Evolutionary conservation across 2,797 vertebrate species (phyloP), one percentile per base, ranked within the genome.

Genomic region (Falco berigora): DNA sequence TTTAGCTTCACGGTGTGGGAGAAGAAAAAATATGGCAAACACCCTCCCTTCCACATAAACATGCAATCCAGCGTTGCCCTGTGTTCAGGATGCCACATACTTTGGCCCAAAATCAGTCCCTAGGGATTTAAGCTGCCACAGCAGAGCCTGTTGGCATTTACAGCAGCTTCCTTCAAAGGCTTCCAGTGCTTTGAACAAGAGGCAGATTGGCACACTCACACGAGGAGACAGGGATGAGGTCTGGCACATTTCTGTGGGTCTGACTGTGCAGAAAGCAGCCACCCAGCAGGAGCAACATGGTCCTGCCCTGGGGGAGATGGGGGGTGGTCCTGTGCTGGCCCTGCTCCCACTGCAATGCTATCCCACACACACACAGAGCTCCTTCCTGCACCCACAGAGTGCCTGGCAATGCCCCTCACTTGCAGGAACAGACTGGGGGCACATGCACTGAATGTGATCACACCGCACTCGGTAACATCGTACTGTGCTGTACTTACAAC

Each of bases 151-250:
- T 2, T 8, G 5, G 28, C 56, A 16, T 56, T 56, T 34, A 59
- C 46, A 80, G 66, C 1, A 0, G 17, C 62, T n/a, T 55, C 17
- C 53, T 58, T n/a, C 47, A 38, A 40, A 58, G 49, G 10, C 5
- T 68, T 22, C 52, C 80, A 59, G 34, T 0, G 2, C 61, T 73
- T 17, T 9, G 20, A n/a, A 61, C 8, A 5, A 24, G 49, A 34
- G 30, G 4, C 36, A 12, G 68, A 7, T 17, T 3, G 36, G 10
- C 69, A 59, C 9, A 3, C 30, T 62, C 10, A 1, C 34, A 8
- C 0, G 0, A 80, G 40, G 55, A 24, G 44, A 68, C 0, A 0
- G 17, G 22, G 52, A 20, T 0, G 0, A 38, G 0, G 0, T 7
- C 34, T 14, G 32, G n/a, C 83, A 81, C 5, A 1, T 55, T 53